Evolutionary conservation across 2,113 vertebrate genomes (phyloP), one percentile per base, ranked within the genome.

Genomic region (Pseudorasbora parva): DNA sequence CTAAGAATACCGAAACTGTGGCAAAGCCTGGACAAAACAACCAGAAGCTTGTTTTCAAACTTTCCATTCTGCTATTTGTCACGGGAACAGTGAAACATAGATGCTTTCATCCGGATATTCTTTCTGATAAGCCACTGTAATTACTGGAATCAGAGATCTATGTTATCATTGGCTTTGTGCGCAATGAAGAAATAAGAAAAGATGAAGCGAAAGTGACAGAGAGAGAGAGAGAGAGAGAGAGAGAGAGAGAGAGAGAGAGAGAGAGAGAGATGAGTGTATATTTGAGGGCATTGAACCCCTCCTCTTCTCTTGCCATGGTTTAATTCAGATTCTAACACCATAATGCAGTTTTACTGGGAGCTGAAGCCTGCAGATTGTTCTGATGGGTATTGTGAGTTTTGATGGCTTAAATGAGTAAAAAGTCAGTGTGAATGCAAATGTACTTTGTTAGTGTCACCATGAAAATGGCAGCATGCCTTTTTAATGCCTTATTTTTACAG

Each of bases 141-240:
- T 95, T 93, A 94, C 91, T 89, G 92, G 93, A 93, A 95, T 95
- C 93, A 94, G 88, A 78, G 83, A 30, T 88, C 89, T 91, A 90
- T 93, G 93, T 94, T 94, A 92, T 93, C 92, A 92, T 92, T 93
- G 92, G 90, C 90, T 90, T 91, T 91, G 89, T 92, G 90, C 91
- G 84, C 92, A 93, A 89, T 92, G 92, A 87, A 87, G 88, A 89
- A 91, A 92, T 88, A 93, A 92, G 88, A 91, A 90, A 92, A 92
- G 91, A 93, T 86, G 90, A 92, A 91, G 88, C 90, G 56, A 72
- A 33, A 51, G 2, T n/a, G n/a, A n/a, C n/a, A n/a, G n/a, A n/a
- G n/a, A n/a, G n/a, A n/a, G n/a, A n/a, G n/a, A n/a, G 57, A 85
- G 83, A 78, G 79, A 60, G 57, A 89, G 89, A 92, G 47, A 14